Evolutionary conservation across 2,888 invertebrate species (phyloP).

Genomic region (Amblyteles armatorius): DNA sequence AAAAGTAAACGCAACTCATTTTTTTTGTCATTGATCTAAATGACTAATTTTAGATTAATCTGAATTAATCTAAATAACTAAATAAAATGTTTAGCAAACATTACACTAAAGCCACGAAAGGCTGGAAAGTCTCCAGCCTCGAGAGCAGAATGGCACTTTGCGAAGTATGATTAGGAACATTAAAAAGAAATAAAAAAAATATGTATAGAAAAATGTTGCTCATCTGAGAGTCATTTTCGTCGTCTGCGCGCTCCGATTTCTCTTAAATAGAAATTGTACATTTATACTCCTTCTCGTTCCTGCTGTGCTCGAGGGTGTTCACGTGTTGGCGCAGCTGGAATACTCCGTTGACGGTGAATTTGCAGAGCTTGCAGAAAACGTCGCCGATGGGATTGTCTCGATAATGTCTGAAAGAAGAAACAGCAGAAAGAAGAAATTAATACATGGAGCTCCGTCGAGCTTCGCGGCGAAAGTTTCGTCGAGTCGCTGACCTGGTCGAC

Average conservation of each 20-base stretch:
- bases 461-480: not conserved
- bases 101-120: not conserved
- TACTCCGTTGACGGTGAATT: conserved; percentile 82
- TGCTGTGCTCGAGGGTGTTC: conserved; percentile 84
- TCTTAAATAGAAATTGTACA: not conserved
- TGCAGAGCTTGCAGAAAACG: conserved; percentile 85
- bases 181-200: not conserved
- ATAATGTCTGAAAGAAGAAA: conserved; percentile 54
- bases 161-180: not conserved
- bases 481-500: conserved; percentile 79
- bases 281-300: conserved; percentile 84
- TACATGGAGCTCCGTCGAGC: not conserved
- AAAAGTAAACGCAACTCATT: not conserved
- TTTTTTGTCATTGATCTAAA: not conserved
- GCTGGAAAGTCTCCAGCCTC: not conserved
- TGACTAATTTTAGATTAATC: not conserved
- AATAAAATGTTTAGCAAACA: too few species aligned
- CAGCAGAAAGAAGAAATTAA: not conserved
- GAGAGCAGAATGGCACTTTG: not conserved
- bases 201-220: not conserved
- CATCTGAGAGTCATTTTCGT: not conserved
- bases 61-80: too few species aligned
- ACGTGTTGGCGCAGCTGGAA: conserved; percentile 86
- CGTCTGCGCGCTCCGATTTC: not conserved
- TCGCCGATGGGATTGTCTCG: conserved; percentile 70